Conservation (phyloP, 2,797 vertebrate species). For the Sebastolobus alascanus region DNA sequence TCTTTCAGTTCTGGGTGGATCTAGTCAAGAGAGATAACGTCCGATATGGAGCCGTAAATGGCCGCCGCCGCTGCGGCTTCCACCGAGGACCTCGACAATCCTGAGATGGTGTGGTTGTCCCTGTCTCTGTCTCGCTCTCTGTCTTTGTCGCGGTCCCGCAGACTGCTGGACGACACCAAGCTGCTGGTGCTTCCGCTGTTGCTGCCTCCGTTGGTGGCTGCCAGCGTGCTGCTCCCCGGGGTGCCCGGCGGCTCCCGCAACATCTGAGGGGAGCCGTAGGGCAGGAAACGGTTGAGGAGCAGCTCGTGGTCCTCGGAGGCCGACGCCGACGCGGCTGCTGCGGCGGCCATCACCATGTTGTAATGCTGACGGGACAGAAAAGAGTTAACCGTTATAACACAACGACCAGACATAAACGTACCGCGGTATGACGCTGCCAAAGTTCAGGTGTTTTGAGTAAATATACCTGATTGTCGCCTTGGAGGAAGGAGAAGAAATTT, state of each 20-base stretch:
- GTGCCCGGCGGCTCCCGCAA: conserved; percentile 94
- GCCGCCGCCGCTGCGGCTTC: conserved; percentile 89
- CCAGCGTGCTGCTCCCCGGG: conserved; percentile 87
- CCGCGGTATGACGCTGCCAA: background rate
- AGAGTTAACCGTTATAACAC: background rate
- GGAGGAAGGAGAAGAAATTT: conserved; percentile 99
- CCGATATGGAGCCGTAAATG: conserved; percentile 97
- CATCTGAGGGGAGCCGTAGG: conserved; percentile 94
- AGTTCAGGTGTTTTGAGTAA: background rate
- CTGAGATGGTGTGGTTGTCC: conserved; percentile 90
- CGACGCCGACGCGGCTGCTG: conserved; percentile 91
- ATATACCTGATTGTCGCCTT: conserved; percentile 98
- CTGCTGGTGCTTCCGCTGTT: conserved; percentile 98
- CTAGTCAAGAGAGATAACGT: conserved; percentile 98
- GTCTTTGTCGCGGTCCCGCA: conserved; percentile 86
- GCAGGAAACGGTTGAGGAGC: conserved; percentile 94
- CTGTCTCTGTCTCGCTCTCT: conserved; percentile 76
- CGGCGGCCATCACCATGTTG: conserved; percentile 95
- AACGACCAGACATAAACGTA: background rate
- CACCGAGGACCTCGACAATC: conserved; percentile 86
- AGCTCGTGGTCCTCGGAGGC: conserved; percentile 95
- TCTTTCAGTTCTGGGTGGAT: conserved; percentile 69
- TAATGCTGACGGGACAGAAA: conserved; percentile 89
- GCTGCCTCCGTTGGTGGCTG: conserved; percentile 87
- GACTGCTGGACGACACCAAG: conserved; percentile 95